phyloP scores from a whole-genome alignment of 2,113 vertebrate species.

The Acinonyx jubatus region DNA sequence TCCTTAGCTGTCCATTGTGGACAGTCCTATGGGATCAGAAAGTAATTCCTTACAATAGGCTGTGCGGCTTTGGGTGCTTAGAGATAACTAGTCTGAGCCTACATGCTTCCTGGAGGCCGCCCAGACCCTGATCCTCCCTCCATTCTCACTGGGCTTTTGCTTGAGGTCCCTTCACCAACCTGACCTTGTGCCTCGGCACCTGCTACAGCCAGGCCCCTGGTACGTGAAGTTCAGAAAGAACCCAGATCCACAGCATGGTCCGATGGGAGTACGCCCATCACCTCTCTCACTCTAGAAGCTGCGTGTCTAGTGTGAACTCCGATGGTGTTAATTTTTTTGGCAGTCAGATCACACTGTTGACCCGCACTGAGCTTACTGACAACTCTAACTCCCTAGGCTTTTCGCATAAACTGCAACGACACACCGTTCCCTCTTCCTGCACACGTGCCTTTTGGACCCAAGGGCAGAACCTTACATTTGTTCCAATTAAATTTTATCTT shows the following conservation, averaged over 20 bases:
- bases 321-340: not conserved
- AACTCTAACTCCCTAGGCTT: slow-evolving; percentile 37
- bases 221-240: not conserved
- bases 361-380: not conserved
- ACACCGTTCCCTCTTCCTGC: not conserved
- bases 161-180: not conserved
- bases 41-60: not conserved
- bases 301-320: not conserved
- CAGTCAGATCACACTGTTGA: slow-evolving; percentile 67
- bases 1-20: not conserved
- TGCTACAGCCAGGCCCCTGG: not conserved
- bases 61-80: not conserved
- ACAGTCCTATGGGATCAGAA: not conserved
- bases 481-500: slow-evolving; percentile 80
- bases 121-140: not conserved
- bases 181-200: not conserved
- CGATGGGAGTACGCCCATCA: fast-evolving
- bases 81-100: not conserved
- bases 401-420: not conserved
- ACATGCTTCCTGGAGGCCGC: not conserved
- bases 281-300: not conserved
- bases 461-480: slow-evolving; percentile 78
- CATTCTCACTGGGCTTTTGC: not conserved
- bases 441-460: slow-evolving; percentile 69
- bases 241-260: not conserved